phyloP scores from a whole-genome alignment of 2,113 vertebrate species.

The Ivindomyrus marchei region DNA sequence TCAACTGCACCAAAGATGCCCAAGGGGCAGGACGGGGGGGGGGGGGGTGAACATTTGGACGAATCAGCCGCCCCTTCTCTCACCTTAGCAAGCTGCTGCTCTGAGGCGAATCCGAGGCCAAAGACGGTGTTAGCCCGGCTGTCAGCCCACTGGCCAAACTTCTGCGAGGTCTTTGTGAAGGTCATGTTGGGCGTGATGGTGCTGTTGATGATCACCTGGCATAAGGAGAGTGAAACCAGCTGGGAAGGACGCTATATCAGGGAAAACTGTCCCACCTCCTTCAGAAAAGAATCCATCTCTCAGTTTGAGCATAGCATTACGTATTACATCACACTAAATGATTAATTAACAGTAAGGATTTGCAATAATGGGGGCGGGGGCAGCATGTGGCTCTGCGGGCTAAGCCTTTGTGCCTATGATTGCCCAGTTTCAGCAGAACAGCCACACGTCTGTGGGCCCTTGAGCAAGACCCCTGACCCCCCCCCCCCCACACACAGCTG shows the following conservation, averaged over 20 bases:
- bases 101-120: slow-evolving; percentile 84
- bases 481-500: background rate
- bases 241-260: background rate
- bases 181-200: slow-evolving; percentile 98
- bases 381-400: background rate
- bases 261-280: background rate
- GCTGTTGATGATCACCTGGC: slow-evolving; percentile 96
- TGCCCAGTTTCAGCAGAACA: background rate
- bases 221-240: background rate
- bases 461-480: background rate
- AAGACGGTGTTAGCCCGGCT: slow-evolving; percentile 96
- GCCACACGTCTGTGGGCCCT: background rate
- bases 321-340: background rate
- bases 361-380: background rate
- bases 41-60: background rate
- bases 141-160: slow-evolving; percentile 97
- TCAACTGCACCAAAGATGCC: background rate
- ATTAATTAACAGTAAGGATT: background rate
- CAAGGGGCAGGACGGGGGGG: background rate
- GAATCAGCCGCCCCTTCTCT: background rate
- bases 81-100: slow-evolving; percentile 90
- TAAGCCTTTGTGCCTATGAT: background rate
- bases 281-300: background rate
- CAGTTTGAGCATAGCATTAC: background rate
- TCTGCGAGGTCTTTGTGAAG: slow-evolving; percentile 95